Percentiles rank a stretch among this genome's conserved stretches.
Conservation (phyloP, 2,113 vertebrate genomes). For the Melanocharis versteri region DNA sequence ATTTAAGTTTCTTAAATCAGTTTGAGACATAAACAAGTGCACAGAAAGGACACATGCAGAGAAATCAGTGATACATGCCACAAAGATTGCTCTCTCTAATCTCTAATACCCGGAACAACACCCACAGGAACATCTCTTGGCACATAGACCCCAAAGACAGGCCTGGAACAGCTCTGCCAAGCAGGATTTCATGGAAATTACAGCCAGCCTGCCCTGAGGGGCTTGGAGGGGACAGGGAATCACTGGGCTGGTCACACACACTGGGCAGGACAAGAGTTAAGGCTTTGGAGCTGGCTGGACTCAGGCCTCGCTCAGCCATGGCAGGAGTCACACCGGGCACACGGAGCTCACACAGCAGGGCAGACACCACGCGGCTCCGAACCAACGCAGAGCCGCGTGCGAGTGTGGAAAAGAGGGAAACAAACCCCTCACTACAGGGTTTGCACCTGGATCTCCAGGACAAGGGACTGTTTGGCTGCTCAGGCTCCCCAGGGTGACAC, state of each 20-base stretch:
- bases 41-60: conserved; percentile 55
- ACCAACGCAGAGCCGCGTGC: background rate
- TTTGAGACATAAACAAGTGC: conserved; percentile 12
- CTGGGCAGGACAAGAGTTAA: background rate
- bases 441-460: background rate
- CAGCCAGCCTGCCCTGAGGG: background rate
- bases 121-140: background rate
- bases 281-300: background rate
- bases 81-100: background rate
- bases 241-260: background rate
- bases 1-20: background rate
- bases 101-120: background rate
- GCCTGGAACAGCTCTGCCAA: background rate
- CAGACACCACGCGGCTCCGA: background rate
- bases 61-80: background rate
- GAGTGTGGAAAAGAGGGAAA: background rate
- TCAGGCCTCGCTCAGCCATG: background rate
- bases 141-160: background rate
- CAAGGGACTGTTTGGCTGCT: background rate
- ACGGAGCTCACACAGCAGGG: background rate
- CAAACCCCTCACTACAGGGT: background rate
- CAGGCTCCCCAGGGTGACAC: background rate
- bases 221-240: background rate
- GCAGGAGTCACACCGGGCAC: background rate
- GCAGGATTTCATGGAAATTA: background rate